These are phyloP conservation scores for Catharus fuscescens DNA, from an alignment of 2,113 vertebrate genomes.

Conservation along the genomic window DNA sequence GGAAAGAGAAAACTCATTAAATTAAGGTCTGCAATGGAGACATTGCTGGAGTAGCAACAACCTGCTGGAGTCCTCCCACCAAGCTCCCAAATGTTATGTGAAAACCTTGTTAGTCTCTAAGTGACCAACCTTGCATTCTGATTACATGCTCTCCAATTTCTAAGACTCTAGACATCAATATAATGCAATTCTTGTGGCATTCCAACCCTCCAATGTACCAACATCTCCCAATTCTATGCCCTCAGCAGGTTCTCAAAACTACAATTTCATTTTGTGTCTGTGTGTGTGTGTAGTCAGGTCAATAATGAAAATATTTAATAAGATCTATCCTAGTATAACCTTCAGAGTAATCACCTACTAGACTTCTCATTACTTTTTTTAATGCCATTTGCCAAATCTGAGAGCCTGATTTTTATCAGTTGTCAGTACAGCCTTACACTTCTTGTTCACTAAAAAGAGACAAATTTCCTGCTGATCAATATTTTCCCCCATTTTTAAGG, in stretches of 20 bases:
- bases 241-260: background rate
- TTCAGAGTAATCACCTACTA: conserved; percentile 12
- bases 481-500: background rate
- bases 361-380: conserved; percentile 11
- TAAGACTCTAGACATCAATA: background rate
- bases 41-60: background rate
- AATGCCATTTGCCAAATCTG: conserved; percentile 15
- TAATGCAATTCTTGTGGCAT: background rate
- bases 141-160: background rate
- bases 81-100: background rate
- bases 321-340: conserved; percentile 8
- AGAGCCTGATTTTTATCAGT: conserved; percentile 27
- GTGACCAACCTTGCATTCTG: background rate
- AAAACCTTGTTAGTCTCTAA: background rate
- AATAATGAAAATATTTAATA: conserved; percentile 56
- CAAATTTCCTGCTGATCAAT: background rate
- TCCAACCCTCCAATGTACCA: background rate
- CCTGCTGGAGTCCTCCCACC: background rate
- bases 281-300: background rate
- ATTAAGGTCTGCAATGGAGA: background rate
- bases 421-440: background rate
- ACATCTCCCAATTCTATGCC: background rate
- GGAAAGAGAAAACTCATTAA: background rate
- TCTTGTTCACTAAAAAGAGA: conserved; percentile 6
- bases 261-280: background rate